phyloP scores from a whole-genome alignment of 2,113 vertebrate genomes.

The Uropsilus gracilis region DNA sequence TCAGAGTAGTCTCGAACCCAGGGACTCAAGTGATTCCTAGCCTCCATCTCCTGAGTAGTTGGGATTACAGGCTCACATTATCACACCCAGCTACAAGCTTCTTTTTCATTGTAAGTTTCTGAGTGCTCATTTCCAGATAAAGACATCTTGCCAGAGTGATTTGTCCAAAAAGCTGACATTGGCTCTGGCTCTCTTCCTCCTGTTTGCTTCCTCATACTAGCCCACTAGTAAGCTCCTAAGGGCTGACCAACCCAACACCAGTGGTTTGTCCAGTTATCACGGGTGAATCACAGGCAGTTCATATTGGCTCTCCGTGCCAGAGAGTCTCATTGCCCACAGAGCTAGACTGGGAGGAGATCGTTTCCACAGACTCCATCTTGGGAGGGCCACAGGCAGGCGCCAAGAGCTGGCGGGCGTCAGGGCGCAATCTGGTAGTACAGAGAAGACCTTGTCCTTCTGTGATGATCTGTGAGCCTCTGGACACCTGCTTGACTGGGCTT shows the following conservation, averaged over 20 bases:
- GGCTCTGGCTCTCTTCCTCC: neutral
- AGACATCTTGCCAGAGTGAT: neutral
- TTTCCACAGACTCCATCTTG: conserved; percentile 57
- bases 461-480: neutral
- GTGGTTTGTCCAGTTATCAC: neutral
- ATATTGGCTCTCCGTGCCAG: conserved; percentile 1
- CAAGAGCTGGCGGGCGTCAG: conserved; percentile 55
- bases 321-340: conserved; percentile 38
- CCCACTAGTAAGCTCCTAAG: neutral
- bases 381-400: conserved; percentile 47
- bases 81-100: too few species aligned
- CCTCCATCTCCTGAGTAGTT: too few species aligned
- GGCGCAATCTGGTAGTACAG: conserved; percentile 67
- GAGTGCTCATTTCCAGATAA: neutral
- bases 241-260: neutral
- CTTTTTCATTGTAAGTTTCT: neutral
- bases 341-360: neutral
- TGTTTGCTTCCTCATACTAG: neutral
- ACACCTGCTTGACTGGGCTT: conserved; percentile 64
- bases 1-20: too few species aligned
- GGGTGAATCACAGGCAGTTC: neutral
- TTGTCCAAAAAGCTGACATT: neutral
- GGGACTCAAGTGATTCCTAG: too few species aligned
- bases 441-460: conserved; percentile 16
- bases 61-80: too few species aligned